Evolutionary conservation across 2,113 vertebrate genomes (phyloP), one percentile per base, ranked within the genome.

Genomic region (Garra rufa): DNA sequence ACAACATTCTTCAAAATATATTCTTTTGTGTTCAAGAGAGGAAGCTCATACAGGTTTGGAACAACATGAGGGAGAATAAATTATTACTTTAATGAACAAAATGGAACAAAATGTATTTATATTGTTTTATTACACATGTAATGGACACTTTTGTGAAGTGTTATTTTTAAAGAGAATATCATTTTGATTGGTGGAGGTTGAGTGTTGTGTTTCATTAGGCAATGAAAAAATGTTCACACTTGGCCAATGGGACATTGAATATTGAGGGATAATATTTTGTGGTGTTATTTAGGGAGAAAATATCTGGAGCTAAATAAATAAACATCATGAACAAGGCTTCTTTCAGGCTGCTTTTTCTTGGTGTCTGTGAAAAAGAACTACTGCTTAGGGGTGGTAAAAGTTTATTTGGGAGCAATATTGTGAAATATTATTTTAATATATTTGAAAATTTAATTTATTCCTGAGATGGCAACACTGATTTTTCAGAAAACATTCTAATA

Each of bases 111-210:
- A 15, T 24, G 9, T 24, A 24, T 57, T 57, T 3, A 63, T 8
- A 30, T 8, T 63, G 59, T 38, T 17, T 38, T 21, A 69, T 69
- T 8, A 52, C 6, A 76, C 34, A 24, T 8, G 17, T 34, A 52
- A 52, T 9, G 4, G 24, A 28, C 13, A 50, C 13, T 46, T 6
- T 46, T 73, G 11, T 46, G 15, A 14, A 73, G 70, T 74, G 41
- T 74, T 28, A 15, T 50, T 50, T 75, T 75, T 4, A 0, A 30
- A 21, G 19, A 52, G 4, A 76, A 76, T 2, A 57, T 57, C 0
- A 38, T 76, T 76, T 24, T 38, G 26, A 76, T 76, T 59, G 52
- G 76, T 77, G 52, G 30, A 26, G 76, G 76, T 44, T 41, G 17
- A 43, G 19, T 34, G 63, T 9, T 71, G 38, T 24, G 38, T 24